These are phyloP conservation scores for Ericerus pela DNA, from an alignment of 1,140 invertebrate species.

Conservation along the genomic window DNA sequence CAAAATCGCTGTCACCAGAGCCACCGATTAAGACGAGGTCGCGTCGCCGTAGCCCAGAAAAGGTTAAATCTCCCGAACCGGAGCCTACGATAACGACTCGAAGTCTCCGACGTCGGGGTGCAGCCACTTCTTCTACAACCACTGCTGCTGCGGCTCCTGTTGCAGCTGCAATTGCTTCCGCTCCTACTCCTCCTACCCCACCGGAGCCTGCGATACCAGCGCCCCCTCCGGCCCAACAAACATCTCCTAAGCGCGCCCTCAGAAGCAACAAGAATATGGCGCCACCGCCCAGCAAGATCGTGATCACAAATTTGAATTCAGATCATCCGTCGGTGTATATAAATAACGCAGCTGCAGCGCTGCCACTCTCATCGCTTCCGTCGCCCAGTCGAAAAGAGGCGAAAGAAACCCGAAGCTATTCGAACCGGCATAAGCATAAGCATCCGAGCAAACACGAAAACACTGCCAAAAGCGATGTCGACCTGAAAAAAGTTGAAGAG, in stretches of 20 bases:
- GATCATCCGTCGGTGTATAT: neutral
- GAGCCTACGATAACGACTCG: constrained; percentile 17
- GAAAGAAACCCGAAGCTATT: neutral
- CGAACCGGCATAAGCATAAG: neutral
- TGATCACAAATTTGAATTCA: constrained; percentile 3
- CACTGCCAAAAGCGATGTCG: neutral
- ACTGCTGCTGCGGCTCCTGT: too few species aligned
- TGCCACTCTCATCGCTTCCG: neutral
- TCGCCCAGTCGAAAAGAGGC: neutral
- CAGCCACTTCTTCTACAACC: constrained; percentile 11
- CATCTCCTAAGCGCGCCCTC: neutral
- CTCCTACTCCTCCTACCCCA: too few species aligned
- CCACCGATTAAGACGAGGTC: neutral
- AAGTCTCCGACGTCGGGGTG: constrained; percentile 14
- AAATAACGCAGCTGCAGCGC: neutral
- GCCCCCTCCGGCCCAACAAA: too few species aligned
- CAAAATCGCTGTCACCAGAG: neutral
- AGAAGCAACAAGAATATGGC: neutral
- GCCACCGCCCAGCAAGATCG: neutral
- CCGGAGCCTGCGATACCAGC: neutral
- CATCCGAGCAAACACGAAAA: constrained; percentile 6
- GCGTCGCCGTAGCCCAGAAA: neutral
- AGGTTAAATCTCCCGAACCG: neutral
- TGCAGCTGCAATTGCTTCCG: too few species aligned
- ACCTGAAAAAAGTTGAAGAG: neutral